Evolutionary conservation across 1,140 invertebrate genomes (phyloP).

Genomic region (Temnothorax curvispinosus): DNA sequence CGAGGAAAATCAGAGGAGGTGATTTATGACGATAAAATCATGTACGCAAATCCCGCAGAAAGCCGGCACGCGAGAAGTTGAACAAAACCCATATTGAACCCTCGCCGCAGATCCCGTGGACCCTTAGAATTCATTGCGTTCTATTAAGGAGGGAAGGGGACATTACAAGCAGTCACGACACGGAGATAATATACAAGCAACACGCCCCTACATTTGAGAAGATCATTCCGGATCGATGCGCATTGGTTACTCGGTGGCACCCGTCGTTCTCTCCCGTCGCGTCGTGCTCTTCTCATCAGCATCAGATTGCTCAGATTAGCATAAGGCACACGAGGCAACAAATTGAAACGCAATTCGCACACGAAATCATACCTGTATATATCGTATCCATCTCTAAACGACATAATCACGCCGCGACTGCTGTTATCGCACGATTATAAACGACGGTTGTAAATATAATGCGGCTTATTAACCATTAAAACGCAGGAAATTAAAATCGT

Average conservation of each 20-base stretch:
- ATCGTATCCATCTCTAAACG: not conserved
- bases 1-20: not conserved
- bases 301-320: slow-evolving; percentile 74
- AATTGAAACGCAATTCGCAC: slow-evolving; percentile 68
- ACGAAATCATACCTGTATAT: not conserved
- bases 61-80: slow-evolving; percentile 36
- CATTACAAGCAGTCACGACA: slow-evolving; percentile 67
- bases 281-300: slow-evolving; percentile 45
- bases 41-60: slow-evolving; percentile 24
- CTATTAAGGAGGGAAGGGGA: slow-evolving; percentile 22
- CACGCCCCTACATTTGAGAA: slow-evolving; percentile 68
- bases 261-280: slow-evolving; percentile 45
- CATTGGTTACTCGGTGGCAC: slow-evolving; percentile 59
- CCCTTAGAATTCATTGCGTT: slow-evolving; percentile 66
- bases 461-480: slow-evolving; percentile 58
- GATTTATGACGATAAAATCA: slow-evolving; percentile 38
- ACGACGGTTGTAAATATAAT: slow-evolving; percentile 40
- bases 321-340: slow-evolving; percentile 63
- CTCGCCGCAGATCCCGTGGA: slow-evolving; percentile 31
- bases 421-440: not conserved
- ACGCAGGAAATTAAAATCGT: slow-evolving; percentile 58
- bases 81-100: slow-evolving; percentile 14
- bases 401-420: not conserved
- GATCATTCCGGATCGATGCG: slow-evolving; percentile 75
- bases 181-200: slow-evolving; percentile 71